These are phyloP conservation scores for Silurus asotus DNA, from an alignment of 2,113 vertebrate genomes.

Conservation along the genomic window DNA sequence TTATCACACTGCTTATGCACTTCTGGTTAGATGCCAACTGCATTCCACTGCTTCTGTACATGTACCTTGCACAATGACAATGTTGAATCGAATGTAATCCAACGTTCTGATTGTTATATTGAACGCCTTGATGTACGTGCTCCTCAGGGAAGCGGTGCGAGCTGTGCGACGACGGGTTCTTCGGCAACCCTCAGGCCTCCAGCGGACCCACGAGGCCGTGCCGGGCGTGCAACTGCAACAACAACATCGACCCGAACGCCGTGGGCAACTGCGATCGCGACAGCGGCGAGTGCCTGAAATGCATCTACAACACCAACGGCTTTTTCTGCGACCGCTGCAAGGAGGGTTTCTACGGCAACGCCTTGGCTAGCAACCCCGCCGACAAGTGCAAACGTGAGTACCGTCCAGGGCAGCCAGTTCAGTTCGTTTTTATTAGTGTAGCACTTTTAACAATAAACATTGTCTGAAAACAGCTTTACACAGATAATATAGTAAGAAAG, in stretches of 20 bases:
- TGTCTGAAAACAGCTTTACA: too few species aligned
- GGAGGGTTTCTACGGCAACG: conserved; percentile 84
- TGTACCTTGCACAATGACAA: too few species aligned
- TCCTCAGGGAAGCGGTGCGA: conserved; percentile 89
- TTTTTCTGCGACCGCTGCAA: conserved; percentile 87
- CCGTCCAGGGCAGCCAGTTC: neutral
- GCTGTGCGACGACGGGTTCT: conserved; percentile 94
- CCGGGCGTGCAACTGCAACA: conserved; percentile 86
- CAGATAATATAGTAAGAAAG: too few species aligned
- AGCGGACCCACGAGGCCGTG: conserved; percentile 76
- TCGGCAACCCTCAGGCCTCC: conserved; percentile 85
- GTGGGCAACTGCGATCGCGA: conserved; percentile 83
- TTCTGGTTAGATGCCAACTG: too few species aligned
- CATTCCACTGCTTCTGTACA: too few species aligned
- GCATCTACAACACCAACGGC: conserved; percentile 85
- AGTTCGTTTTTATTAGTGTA: too few species aligned
- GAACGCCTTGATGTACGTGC: too few species aligned
- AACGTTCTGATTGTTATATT: too few species aligned
- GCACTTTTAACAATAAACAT: too few species aligned
- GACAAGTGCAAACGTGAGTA: conserved; percentile 86
- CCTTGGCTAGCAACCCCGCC: conserved; percentile 71
- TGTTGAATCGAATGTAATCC: too few species aligned
- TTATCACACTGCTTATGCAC: too few species aligned
- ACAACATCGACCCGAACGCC: conserved; percentile 89
- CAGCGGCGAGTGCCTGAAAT: conserved; percentile 88